These are phyloP conservation scores for Trachelus tabidus DNA, from an alignment of 2,888 invertebrate genomes.

Conservation along the genomic window DNA sequence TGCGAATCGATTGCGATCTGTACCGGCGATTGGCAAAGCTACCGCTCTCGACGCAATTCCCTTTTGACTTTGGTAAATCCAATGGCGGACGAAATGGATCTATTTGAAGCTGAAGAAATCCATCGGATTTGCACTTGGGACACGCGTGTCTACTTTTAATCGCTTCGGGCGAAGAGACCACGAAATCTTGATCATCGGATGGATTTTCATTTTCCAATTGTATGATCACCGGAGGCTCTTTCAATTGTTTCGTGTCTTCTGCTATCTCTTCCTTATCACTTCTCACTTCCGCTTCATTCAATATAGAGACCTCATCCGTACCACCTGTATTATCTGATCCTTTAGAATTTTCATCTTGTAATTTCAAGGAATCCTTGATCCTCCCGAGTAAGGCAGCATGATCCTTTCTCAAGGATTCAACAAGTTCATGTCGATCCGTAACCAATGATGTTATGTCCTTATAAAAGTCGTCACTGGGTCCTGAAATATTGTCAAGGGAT, in stretches of 20 bases:
- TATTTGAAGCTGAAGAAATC: conserved; percentile 37
- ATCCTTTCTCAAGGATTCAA: background rate
- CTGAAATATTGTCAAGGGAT: background rate
- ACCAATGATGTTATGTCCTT: background rate
- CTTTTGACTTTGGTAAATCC: conserved; percentile 20
- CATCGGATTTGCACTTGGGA: conserved; percentile 49
- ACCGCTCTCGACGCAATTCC: conserved; percentile 36
- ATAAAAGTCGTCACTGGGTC: background rate
- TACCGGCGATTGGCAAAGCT: conserved; percentile 34
- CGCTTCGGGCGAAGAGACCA: conserved; percentile 7
- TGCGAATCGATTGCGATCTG: conserved; percentile 38
- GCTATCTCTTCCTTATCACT: background rate
- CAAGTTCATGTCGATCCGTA: background rate
- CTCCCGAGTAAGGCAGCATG: background rate
- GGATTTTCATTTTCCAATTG: conserved; percentile 9
- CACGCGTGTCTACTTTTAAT: conserved; percentile 40
- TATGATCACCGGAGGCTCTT: background rate
- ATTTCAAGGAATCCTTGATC: background rate
- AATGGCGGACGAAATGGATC: conserved; percentile 43
- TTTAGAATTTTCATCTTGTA: background rate
- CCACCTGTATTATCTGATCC: background rate
- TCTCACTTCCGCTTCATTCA: background rate
- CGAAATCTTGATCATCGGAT: background rate
- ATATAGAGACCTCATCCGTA: background rate
- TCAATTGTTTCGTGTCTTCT: background rate